Evolutionary conservation across 2,888 invertebrate genomes (phyloP).

Genomic region (Hartigia nigra): DNA sequence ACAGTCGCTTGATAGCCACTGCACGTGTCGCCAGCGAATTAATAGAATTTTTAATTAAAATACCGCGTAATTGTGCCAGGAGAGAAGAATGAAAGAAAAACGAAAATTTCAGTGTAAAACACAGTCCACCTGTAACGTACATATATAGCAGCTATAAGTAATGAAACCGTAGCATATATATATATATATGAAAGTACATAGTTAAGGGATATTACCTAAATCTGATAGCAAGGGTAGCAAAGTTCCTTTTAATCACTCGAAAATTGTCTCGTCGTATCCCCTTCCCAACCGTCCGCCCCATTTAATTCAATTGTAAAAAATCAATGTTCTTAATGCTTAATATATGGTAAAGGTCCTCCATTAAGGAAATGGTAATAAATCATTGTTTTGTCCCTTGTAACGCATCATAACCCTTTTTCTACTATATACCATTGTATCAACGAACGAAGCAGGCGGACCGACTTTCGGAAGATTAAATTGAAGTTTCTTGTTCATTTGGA

Average conservation of each 20-base stretch:
- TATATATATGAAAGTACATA: not conserved
- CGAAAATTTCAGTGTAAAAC: not conserved
- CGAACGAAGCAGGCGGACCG: not conserved
- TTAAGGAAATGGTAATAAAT: not conserved
- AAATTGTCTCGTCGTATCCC: conserved; percentile 12
- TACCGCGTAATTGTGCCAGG: conserved; percentile 47
- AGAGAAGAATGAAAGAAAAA: not conserved
- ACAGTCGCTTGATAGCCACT: not conserved
- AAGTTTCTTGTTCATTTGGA: conserved; percentile 56
- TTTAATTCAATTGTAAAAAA: not conserved
- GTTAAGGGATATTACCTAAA: not conserved
- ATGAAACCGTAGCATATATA: not conserved
- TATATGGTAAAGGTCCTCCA: not conserved
- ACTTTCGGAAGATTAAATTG: conserved; percentile 31
- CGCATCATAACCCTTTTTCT: not conserved
- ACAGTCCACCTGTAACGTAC: not conserved
- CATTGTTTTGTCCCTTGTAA: not conserved
- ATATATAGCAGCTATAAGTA: not conserved
- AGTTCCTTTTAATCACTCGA: conserved; percentile 3
- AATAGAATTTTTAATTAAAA: conserved; percentile 62
- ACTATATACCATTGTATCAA: not conserved
- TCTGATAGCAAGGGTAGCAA: conserved; percentile 22
- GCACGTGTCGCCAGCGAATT: conserved; percentile 26
- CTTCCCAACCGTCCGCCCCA: no score
- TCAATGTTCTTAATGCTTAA: not conserved